Evolutionary conservation across 2,113 vertebrate species (phyloP), one percentile per base, ranked within the genome.

Genomic region (Nibea coibor): DNA sequence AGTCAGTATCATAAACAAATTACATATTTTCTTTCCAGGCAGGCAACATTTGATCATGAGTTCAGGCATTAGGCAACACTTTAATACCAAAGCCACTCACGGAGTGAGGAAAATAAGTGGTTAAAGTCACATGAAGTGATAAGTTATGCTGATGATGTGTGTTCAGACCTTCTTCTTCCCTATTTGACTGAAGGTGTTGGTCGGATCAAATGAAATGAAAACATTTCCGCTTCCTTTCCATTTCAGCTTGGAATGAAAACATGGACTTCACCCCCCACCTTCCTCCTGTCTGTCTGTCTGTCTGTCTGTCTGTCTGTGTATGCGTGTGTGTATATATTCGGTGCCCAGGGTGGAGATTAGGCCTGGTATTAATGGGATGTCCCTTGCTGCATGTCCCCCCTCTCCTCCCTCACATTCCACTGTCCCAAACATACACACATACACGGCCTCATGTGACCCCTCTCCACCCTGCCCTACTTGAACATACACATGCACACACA

Each of bases 351-450:
- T 84, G 70, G 88, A 88, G 89, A 94, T 92, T 91, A 94, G 71
- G 48, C 68, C 24, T 83, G 84, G 88, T 90, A 91, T 92, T 93
- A 83, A 72, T 87, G 89, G 89, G 87, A 90, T 85, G 89, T 85
- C 89, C 83, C 80, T 70, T 78, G 73, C 80, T 89, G 74, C 78
- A 84, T 85, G 75, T 64, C 61, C 72, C 69, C 47, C 81, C 71
- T 65, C 58, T 66, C 71, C 80, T 67, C 78, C 76, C 67, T 78
- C 88, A 76, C 90, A 94, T 94, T 94, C 93, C 93, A 83, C 81
- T 56, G 75, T 89, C 89, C 72, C 83, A 74, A 85, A 89, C 76
- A 84, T 72, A 81, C 86, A 90, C 89, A 72, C 78, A 82, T 54
- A 56, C 76, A 75, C 72, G 54, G 78, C 89, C 89, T 86, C 48